Percentiles rank a stretch among this genome's conserved stretches.
phyloP scores from a whole-genome alignment of 2,888 invertebrate genomes.

The Spilarctia lutea region DNA sequence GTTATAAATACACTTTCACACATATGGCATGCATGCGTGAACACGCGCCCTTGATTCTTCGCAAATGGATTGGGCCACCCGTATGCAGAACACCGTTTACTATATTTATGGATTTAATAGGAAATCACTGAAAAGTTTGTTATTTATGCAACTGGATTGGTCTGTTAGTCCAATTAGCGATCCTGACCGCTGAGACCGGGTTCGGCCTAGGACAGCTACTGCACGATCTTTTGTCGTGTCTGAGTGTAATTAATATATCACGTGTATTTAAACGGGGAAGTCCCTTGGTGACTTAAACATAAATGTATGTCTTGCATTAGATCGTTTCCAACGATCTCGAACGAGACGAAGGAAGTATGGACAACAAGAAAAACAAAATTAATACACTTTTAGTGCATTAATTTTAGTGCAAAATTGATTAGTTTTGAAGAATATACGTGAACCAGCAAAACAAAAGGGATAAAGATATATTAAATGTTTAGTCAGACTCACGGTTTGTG shows the following conservation, averaged over 20 bases:
- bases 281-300: too few species aligned
- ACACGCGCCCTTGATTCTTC: constrained; percentile 30
- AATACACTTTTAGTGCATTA: too few species aligned
- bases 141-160: not conserved
- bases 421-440: not conserved
- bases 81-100: not conserved
- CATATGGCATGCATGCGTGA: constrained; percentile 54
- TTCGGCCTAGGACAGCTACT: not conserved
- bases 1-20: constrained; percentile 46
- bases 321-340: not conserved
- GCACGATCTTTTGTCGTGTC: not conserved
- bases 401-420: too few species aligned
- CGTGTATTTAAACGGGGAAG: too few species aligned
- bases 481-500: not conserved
- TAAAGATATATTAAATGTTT: not conserved
- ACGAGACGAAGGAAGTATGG: too few species aligned
- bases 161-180: not conserved
- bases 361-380: too few species aligned
- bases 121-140: not conserved
- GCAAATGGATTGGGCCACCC: constrained; percentile 25
- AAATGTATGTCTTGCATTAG: not conserved
- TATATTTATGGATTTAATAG: not conserved
- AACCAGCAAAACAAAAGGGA: too few species aligned
- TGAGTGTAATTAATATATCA: too few species aligned
- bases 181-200: not conserved